Conservation (phyloP, 2,888 invertebrate species). For the Lasioglossum zephyrum region DNA sequence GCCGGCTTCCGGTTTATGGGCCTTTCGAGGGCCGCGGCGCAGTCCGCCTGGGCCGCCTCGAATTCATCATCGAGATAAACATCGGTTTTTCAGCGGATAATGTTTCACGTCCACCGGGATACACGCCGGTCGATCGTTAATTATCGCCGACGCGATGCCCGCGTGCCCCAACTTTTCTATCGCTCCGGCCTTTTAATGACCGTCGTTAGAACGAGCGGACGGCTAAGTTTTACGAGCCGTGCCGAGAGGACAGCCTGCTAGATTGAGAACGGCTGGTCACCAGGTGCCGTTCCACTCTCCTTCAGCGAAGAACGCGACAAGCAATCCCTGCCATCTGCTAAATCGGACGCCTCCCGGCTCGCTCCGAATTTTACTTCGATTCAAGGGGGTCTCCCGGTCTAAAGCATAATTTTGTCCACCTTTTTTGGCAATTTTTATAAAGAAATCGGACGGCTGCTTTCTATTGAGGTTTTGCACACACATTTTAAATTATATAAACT, state of each 20-base stretch:
- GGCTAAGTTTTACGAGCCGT: slow-evolving; percentile 64
- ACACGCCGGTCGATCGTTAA: slow-evolving; percentile 65
- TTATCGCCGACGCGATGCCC: slow-evolving; percentile 64
- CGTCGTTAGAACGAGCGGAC: slow-evolving; percentile 48
- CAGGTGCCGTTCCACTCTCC: slow-evolving; percentile 59
- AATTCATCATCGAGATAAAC: slow-evolving; percentile 72
- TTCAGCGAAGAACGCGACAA: slow-evolving; percentile 40
- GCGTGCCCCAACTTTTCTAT: slow-evolving; percentile 67
- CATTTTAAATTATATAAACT: neutral
- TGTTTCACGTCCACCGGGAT: slow-evolving; percentile 67
- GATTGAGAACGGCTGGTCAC: slow-evolving; percentile 71
- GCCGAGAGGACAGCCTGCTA: slow-evolving; percentile 48
- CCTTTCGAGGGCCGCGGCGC: slow-evolving; percentile 37
- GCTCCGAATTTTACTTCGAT: slow-evolving; percentile 33
- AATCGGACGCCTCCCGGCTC: slow-evolving; percentile 38
- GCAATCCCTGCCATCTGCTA: slow-evolving; percentile 63
- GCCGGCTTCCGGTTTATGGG: slow-evolving; percentile 65
- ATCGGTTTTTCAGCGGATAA: slow-evolving; percentile 72
- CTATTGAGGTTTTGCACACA: neutral
- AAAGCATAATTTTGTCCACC: neutral
- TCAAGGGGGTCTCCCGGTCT: slow-evolving; percentile 9
- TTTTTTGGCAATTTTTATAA: neutral
- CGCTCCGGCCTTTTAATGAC: slow-evolving; percentile 64
- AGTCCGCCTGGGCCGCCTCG: slow-evolving; percentile 32
- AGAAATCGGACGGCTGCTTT: neutral